Conservation (phyloP, 2,888 invertebrate species). For the Tachystola acroxantha region DNA sequence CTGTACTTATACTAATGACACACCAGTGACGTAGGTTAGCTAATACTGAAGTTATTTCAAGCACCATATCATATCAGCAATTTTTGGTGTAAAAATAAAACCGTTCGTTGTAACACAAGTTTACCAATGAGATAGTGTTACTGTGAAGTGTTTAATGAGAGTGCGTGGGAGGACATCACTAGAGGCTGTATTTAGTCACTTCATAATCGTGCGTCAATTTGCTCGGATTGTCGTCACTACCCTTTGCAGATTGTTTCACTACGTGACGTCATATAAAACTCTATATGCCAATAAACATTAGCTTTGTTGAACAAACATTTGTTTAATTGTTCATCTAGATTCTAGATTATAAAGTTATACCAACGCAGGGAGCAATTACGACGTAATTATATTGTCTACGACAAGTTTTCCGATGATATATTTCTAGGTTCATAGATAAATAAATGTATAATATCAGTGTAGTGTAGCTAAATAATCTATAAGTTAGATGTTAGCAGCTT, state of each 20-base stretch:
- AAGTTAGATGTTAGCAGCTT: too few relatives aligned
- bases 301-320: slow-evolving; percentile 23
- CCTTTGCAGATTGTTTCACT: slow-evolving; percentile 16
- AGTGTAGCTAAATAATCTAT: too few relatives aligned
- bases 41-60: slow-evolving; percentile 6
- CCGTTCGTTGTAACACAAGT: slow-evolving; percentile 26
- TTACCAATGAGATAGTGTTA: slow-evolving; percentile 40
- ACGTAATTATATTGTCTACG: slow-evolving; percentile 1
- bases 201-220: slow-evolving; percentile 64
- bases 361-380: slow-evolving; percentile 3
- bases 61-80: slow-evolving; percentile 12
- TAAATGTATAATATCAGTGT: too few relatives aligned
- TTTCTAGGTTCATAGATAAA: too few relatives aligned
- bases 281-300: slow-evolving; percentile 9
- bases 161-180: slow-evolving; percentile 52
- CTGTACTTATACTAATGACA: too few relatives aligned
- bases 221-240: slow-evolving; percentile 54
- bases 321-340: slow-evolving; percentile 8
- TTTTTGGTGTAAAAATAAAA: slow-evolving; percentile 20
- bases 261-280: slow-evolving; percentile 30
- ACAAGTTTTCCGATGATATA: too few relatives aligned
- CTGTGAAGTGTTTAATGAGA: slow-evolving; percentile 41
- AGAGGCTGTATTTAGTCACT: slow-evolving; percentile 30
- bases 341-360: slow-evolving; percentile 2
- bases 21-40: slow-evolving; percentile 11